Percentiles rank a stretch among this genome's conserved stretches.
These are phyloP conservation scores for Campylomormyrus numenius DNA, from an alignment of 2,113 vertebrate genomes.

Conservation along the genomic window DNA sequence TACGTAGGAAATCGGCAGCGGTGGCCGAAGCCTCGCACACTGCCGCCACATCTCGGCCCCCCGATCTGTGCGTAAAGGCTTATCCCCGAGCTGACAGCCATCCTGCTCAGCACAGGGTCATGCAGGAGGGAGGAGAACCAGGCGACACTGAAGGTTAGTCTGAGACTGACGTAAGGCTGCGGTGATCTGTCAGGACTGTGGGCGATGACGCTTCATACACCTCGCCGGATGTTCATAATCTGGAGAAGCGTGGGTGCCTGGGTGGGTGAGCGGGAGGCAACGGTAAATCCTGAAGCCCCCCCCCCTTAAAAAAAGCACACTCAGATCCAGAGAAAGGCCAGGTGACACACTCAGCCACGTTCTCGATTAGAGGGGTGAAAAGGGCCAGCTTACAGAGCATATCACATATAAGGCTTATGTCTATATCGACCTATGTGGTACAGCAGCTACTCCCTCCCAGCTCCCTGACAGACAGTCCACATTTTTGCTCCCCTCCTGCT, in stretches of 20 bases:
- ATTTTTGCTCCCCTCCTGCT: background rate
- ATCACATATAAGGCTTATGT: constrained; percentile 12
- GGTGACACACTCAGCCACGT: background rate
- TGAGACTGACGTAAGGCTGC: constrained; percentile 75
- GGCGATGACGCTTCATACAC: constrained; percentile 37
- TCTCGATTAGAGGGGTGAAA: background rate
- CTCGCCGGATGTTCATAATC: constrained; percentile 49
- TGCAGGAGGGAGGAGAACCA: constrained; percentile 63
- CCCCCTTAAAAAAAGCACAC: background rate
- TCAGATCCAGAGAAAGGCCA: background rate
- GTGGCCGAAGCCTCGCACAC: constrained; percentile 65
- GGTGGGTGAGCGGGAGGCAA: background rate
- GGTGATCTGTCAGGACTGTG: constrained; percentile 70
- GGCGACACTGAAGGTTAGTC: constrained; percentile 55
- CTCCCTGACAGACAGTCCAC: background rate
- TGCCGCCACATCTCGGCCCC: constrained; percentile 82
- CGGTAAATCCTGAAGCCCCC: background rate
- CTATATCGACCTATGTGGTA: background rate
- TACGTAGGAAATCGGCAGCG: constrained; percentile 72
- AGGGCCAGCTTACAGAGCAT: background rate
- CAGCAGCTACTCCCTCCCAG: background rate
- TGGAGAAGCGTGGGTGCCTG: constrained; percentile 31
- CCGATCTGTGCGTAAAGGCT: constrained; percentile 53
- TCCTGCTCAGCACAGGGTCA: constrained; percentile 56
- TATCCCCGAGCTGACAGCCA: constrained; percentile 71